Evolutionary conservation across 2,888 invertebrate genomes (phyloP).

Genomic region (Alcis repandata): DNA sequence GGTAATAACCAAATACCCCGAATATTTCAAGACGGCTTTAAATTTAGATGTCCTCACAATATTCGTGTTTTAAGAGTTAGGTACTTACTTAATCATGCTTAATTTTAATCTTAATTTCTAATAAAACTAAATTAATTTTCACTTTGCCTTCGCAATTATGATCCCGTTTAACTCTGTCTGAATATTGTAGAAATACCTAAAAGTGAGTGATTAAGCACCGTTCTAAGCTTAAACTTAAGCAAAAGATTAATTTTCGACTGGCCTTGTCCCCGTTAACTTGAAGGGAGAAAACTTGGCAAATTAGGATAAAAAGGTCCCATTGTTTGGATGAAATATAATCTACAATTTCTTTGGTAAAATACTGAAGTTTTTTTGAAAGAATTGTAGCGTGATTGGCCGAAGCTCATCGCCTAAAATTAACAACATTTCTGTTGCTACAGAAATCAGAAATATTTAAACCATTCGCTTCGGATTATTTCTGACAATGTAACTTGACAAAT

Average conservation of each 20-base stretch:
- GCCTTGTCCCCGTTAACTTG: constrained; percentile 34
- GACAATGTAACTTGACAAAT: no score
- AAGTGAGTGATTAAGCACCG: constrained; percentile 38
- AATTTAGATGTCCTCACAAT: background rate
- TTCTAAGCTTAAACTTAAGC: constrained; percentile 34
- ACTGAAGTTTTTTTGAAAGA: background rate
- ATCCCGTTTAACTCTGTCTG: constrained; percentile 18
- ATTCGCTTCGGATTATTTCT: no score
- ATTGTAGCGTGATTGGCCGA: background rate
- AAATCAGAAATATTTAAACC: no score
- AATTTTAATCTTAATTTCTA: background rate
- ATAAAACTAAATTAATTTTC: constrained; percentile 23
- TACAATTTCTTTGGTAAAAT: constrained; percentile 23
- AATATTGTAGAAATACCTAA: constrained; percentile 30
- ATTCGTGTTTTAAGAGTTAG: background rate
- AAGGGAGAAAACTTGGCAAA: constrained; percentile 32
- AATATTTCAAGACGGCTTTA: background rate
- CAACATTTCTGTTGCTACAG: no score
- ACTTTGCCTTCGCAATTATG: constrained; percentile 16
- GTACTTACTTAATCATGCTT: background rate
- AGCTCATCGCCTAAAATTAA: background rate
- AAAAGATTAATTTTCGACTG: constrained; percentile 39
- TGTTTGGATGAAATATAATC: constrained; percentile 35
- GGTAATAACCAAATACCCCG: no score
- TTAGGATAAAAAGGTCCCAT: constrained; percentile 36